Base-by-base conservation (phyloP, 2,113 vertebrate genomes). In the Myiagra hebetior region DNA sequence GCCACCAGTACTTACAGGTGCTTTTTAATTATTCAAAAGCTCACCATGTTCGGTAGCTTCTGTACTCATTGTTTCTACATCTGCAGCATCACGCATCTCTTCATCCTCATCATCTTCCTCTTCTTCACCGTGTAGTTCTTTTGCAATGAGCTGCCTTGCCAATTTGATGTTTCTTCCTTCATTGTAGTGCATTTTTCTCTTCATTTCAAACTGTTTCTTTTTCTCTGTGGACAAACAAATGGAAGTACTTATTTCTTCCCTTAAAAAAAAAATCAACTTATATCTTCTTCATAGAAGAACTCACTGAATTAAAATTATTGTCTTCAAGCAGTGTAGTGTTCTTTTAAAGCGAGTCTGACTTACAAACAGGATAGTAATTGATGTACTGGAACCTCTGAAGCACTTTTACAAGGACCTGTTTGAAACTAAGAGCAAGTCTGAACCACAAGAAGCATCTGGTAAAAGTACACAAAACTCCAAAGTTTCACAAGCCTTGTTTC, bases 161-260 rank as follows among this genome's bases (percentile, higher is more conserved):
- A 99, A 96, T 95, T 99, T 99, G 96, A 99, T 99, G 98, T 99
- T 99, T 89, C 99, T 97, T 76, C 98, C 99, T 97, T 99, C 99
- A 18, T 99, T 99, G 96, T 99, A 99, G 92, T 99, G 99, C 98
- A 99, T 99, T 95, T 99, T 99, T 91, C 99, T 98, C 98, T 99
- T 99, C 99, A 99, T 99, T 97, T 99, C 98, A 97, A 99, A 99
- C 94, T 99, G 98, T 62, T 98, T 98, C 97, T 98, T 99, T 94
- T 99, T 99, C 97, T 98, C 99, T 99, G 84, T 33, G 80, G 21
- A 89, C 44, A 91, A 76, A 79, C 2, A 77, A 89, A 82, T 52
- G 13, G 24, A 67, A 95, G 26, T 39, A 64, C 3, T 72, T 42
- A 30, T 35, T 86, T 67, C 9, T 42, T 79, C 30, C 7, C 22